Base-by-base conservation (phyloP, 1,140 invertebrate species). In the Propsilocerus akamusi region DNA sequence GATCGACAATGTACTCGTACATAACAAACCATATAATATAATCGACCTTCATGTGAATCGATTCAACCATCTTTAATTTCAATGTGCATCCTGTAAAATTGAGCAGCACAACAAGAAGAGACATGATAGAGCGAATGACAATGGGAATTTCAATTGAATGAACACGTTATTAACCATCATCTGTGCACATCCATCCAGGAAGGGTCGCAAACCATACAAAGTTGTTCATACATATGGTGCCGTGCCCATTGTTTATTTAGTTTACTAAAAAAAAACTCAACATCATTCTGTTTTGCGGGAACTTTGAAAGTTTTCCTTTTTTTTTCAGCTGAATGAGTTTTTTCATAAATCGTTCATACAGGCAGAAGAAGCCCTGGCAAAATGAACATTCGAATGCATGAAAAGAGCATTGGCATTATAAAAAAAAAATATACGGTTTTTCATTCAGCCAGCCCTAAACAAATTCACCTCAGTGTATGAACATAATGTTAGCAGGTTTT, bases 71-170 rank as follows among this genome's bases (percentile, higher is more conserved):
- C 34, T 41, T 41, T n/a, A n/a, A n/a, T n/a, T 4, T 41, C 22
- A n/a, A 30, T 11, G n/a, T 11, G 2, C 17, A 41, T 41, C 34
- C 34, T 41, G 8, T 41, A 17, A 41, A 41, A 41, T 5, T 6
- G 10, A 41, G 34, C 12, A 41, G 17, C 10, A 41, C 34, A 5
- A 5, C 14, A 41, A 41, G 12, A 17, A 41, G 14, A 7, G 34
- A n/a, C 14, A 41, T 41, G 34, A n/a, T 30, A 30, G 28, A 30
- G 28, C 34, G 14, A 41, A 41, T 41, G 34, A 41, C 34, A 41
- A 41, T 41, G 34, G 34, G 34, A 41, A 41, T 41, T 41, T 41
- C 34, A 41, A 41, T 41, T 41, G 34, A 41, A 41, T 41, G 34
- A 41, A 20, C 34, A 41, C 34, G 22, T 41, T 41, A 41, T 41